phyloP scores from a whole-genome alignment of 2,113 vertebrate genomes.

The Tiliqua scincoides region DNA sequence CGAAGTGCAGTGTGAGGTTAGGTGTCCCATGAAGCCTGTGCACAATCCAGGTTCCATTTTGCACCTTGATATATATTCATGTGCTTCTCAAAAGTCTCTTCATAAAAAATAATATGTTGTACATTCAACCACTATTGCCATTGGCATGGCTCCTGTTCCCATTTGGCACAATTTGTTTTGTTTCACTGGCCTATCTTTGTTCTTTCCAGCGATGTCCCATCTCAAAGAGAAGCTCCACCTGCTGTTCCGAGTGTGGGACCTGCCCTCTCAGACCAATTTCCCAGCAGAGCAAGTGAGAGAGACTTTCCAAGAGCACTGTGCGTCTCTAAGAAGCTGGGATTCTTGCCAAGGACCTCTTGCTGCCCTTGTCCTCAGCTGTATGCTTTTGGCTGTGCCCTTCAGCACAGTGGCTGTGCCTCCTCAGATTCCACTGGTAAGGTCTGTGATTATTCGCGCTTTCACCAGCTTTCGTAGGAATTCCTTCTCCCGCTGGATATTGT shows the following conservation, averaged over 20 bases:
- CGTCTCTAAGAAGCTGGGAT: conserved; percentile 56
- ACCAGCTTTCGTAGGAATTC: conserved; percentile 97
- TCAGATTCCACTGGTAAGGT: conserved; percentile 96
- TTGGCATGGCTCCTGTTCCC: conserved; percentile 52
- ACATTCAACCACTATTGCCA: conserved; percentile 71
- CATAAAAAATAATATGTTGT: conserved; percentile 72
- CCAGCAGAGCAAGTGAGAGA: conserved; percentile 29
- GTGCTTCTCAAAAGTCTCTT: conserved; percentile 55
- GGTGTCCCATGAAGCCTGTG: conserved; percentile 27
- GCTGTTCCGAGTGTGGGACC: conserved; percentile 49
- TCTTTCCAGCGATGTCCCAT: conserved; percentile 59
- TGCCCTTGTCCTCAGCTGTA: conserved; percentile 59
- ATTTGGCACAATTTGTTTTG: conserved; percentile 68
- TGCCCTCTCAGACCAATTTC: conserved; percentile 36
- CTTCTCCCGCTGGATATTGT: conserved; percentile 97
- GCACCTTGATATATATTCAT: conserved; percentile 59
- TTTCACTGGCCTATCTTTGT: conserved; percentile 52
- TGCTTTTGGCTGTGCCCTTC: conserved; percentile 50
- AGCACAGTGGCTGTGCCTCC: conserved; percentile 45
- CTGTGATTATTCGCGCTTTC: conserved; percentile 91
- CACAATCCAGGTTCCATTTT: conserved; percentile 54
- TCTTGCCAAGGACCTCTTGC: conserved; percentile 49
- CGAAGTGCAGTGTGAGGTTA: conserved; percentile 23
- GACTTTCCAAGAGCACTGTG: conserved; percentile 53
- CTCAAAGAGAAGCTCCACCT: conserved; percentile 43